Evolutionary conservation across 2,888 invertebrate species (phyloP).

Genomic region (Stegophylla sp.): DNA sequence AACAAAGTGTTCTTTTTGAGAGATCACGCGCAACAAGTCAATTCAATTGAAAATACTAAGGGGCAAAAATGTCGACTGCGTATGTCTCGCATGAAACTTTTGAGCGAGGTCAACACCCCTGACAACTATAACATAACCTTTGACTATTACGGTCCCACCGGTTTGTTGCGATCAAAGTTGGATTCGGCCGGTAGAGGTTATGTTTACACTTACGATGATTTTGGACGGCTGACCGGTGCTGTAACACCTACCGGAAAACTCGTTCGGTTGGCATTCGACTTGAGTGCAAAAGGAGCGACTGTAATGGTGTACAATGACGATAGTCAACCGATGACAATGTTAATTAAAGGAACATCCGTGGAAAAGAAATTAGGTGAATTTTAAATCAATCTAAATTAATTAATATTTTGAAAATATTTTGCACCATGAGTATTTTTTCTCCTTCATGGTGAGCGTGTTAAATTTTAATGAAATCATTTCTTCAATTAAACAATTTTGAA

Average conservation of each 20-base stretch:
- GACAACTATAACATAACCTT: conserved; percentile 94
- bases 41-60: conserved; percentile 92
- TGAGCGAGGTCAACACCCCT: conserved; percentile 88
- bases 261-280: conserved; percentile 83
- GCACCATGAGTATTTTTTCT: too few species aligned
- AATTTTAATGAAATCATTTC: too few species aligned
- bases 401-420: too few species aligned
- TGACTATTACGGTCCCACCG: conserved; percentile 90
- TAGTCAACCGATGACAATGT: conserved; percentile 81
- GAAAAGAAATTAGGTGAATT: conserved; percentile 74
- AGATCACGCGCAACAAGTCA: conserved; percentile 86
- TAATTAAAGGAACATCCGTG: conserved; percentile 86
- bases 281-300: conserved; percentile 89
- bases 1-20: conserved; percentile 84
- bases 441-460: too few species aligned
- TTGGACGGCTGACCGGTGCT: conserved; percentile 87
- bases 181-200: conserved; percentile 90
- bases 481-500: too few species aligned
- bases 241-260: conserved; percentile 95
- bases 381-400: too few species aligned
- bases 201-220: conserved; percentile 93
- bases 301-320: conserved; percentile 84
- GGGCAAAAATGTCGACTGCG: conserved; percentile 87
- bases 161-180: conserved; percentile 84
- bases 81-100: conserved; percentile 91